These are phyloP conservation scores for Tetanocera ferruginea DNA, from an alignment of 2,888 invertebrate species.

Conservation along the genomic window DNA sequence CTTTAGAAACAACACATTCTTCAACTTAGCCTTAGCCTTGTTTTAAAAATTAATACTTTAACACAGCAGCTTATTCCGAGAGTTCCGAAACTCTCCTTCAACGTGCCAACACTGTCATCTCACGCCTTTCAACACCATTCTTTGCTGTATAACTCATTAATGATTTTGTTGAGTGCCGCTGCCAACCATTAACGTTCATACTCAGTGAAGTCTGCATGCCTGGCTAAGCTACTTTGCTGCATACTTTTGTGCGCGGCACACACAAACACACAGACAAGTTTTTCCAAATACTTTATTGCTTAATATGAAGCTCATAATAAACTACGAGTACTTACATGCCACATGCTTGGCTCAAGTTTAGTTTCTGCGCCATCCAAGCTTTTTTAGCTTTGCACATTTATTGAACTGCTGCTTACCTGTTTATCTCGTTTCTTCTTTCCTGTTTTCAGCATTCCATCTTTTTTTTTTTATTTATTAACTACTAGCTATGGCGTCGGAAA, in stretches of 20 bases:
- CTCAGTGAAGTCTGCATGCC: not conserved
- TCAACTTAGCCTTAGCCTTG: too few species aligned
- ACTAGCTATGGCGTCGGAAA: slow-evolving; percentile 38
- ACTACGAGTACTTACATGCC: not conserved
- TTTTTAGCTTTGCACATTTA: slow-evolving; percentile 21
- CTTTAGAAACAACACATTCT: too few species aligned
- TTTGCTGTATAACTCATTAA: slow-evolving; percentile 51
- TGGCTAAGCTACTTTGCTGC: not conserved
- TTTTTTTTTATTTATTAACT: slow-evolving; percentile 13
- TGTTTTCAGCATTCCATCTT: not conserved
- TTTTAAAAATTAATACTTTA: too few species aligned
- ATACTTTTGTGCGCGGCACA: slow-evolving; percentile 1
- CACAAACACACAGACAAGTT: not conserved
- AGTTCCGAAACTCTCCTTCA: too few species aligned
- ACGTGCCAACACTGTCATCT: too few species aligned
- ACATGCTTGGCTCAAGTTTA: too few species aligned
- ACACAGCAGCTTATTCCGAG: too few species aligned
- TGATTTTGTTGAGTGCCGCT: slow-evolving; percentile 48
- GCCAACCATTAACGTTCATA: not conserved
- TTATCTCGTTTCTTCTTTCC: not conserved
- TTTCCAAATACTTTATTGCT: slow-evolving; percentile 36
- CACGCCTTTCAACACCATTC: not conserved
- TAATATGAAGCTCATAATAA: slow-evolving; percentile 27
- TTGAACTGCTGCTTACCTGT: slow-evolving; percentile 37
- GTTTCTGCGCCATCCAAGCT: too few species aligned